Conservation (phyloP, 2,888 invertebrate species). For the Syritta pipiens region DNA sequence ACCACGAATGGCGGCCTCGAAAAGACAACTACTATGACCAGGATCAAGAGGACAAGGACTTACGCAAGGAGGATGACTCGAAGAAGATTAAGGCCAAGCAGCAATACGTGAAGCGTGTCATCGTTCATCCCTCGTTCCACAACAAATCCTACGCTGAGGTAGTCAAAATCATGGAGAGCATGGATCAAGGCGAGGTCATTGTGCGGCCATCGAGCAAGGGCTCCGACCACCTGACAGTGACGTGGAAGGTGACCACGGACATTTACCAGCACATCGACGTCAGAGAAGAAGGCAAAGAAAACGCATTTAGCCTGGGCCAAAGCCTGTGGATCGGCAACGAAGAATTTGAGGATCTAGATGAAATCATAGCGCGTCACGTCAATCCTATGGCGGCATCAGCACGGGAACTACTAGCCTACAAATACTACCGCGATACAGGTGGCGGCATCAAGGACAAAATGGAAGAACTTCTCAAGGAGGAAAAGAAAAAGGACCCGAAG, state of each 20-base stretch:
- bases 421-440: slow-evolving; percentile 90
- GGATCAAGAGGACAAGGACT: slow-evolving; percentile 89
- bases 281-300: slow-evolving; percentile 96
- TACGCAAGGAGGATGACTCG: slow-evolving; percentile 87
- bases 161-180: slow-evolving; percentile 91
- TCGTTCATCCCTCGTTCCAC: slow-evolving; percentile 98
- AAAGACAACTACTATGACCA: slow-evolving; percentile 95
- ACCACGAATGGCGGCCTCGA: slow-evolving; percentile 93
- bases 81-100: slow-evolving; percentile 90
- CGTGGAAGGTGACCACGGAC: slow-evolving; percentile 98
- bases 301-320: slow-evolving; percentile 95
- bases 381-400: slow-evolving; percentile 98
- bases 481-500: slow-evolving; percentile 91
- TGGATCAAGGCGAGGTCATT: slow-evolving; percentile 98
- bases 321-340: slow-evolving; percentile 92
- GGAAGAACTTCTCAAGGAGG: slow-evolving; percentile 92
- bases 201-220: slow-evolving; percentile 98
- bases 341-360: slow-evolving; percentile 99
- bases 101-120: slow-evolving; percentile 96
- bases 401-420: slow-evolving; percentile 93
- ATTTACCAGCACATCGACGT: slow-evolving; percentile 98
- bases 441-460: slow-evolving; percentile 91
- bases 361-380: slow-evolving; percentile 97
- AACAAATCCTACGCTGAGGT: slow-evolving; percentile 97
- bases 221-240: slow-evolving; percentile 96